These are phyloP conservation scores for Mesocentrotus franciscanus DNA, from an alignment of 53 echinoderm and acorn worm species.

Conservation along the genomic window DNA sequence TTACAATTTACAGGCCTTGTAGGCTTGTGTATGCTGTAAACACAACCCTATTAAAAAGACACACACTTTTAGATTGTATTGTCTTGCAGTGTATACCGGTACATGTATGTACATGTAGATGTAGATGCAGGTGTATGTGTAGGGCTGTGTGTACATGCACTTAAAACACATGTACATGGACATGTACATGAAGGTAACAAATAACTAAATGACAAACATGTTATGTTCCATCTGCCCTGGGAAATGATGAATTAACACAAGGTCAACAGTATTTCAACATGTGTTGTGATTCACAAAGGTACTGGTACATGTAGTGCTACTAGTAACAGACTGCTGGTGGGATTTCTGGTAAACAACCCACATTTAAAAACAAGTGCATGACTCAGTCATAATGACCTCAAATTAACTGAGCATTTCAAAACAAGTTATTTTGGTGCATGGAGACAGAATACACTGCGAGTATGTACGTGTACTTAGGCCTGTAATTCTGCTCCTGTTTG, in stretches of 20 bases:
- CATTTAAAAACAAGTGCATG: background rate
- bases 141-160: no score
- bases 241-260: conserved; percentile 33
- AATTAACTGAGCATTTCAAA: conserved; percentile 19
- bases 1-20: no score
- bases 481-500: background rate
- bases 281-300: conserved; percentile 14
- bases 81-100: background rate
- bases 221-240: conserved; percentile 11
- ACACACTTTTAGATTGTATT: background rate
- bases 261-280: conserved; percentile 35
- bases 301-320: background rate
- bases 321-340: background rate
- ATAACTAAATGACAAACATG: background rate
- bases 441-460: background rate
- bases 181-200: background rate
- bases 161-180: background rate
- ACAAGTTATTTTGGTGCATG: background rate
- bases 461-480: background rate
- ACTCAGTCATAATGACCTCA: background rate
- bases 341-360: background rate
- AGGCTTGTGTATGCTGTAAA: no score
- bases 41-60: no score
- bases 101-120: background rate
- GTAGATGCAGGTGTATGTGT: background rate